Evolutionary conservation across 1,140 invertebrate species (phyloP).

Genomic region (Andrena cerasifolii): DNA sequence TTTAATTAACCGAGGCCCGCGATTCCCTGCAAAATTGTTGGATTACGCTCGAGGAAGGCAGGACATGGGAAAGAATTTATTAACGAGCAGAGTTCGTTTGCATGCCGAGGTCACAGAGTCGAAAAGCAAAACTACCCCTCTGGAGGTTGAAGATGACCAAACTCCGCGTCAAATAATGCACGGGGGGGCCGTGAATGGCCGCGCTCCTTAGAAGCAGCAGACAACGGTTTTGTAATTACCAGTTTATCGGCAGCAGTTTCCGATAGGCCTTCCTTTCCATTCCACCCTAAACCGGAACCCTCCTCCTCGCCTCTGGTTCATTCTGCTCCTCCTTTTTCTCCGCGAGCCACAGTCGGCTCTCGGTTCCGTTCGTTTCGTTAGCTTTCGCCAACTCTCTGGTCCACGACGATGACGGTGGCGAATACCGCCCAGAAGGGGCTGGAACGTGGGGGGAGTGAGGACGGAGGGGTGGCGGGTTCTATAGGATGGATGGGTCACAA

Average conservation of each 20-base stretch:
- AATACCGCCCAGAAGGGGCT: slow-evolving; percentile 48
- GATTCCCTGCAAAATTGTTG: neutral
- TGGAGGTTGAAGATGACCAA: slow-evolving; percentile 1
- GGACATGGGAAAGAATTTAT: neutral
- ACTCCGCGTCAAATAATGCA: slow-evolving; percentile 20
- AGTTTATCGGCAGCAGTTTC: slow-evolving; percentile 64
- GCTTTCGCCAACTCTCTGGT: slow-evolving; percentile 48
- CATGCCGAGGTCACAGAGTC: neutral
- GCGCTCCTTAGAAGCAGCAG: slow-evolving; percentile 30
- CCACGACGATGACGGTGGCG: slow-evolving; percentile 55
- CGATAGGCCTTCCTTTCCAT: slow-evolving; percentile 47
- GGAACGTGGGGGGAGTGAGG: neutral
- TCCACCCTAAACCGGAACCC: slow-evolving; percentile 16
- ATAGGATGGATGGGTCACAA: slow-evolving; percentile 58
- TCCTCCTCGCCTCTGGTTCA: neutral
- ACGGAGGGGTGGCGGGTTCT: slow-evolving; percentile 11
- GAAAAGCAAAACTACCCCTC: neutral
- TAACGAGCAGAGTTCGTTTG: neutral
- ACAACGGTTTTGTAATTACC: slow-evolving; percentile 67
- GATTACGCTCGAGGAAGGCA: neutral
- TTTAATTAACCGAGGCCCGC: neutral
- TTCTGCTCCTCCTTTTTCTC: slow-evolving; percentile 53
- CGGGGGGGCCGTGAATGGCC: slow-evolving; percentile 19
- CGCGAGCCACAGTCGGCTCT: slow-evolving; percentile 35
- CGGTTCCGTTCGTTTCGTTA: slow-evolving; percentile 44